These are phyloP conservation scores for Pygmarrhopalites habei DNA, from an alignment of 1,140 invertebrate species.

Conservation along the genomic window DNA sequence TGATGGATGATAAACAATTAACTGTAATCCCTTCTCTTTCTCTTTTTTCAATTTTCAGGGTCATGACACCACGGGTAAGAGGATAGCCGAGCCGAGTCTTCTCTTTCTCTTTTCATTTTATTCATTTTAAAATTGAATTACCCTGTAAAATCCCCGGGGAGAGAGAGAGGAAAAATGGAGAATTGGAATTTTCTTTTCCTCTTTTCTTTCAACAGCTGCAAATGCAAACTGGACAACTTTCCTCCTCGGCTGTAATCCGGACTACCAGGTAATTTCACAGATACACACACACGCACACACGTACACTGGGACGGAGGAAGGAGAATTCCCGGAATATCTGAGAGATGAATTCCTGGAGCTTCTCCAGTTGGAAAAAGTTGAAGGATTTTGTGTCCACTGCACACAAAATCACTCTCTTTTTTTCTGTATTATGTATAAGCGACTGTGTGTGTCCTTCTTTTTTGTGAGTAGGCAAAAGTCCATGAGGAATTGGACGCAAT, in stretches of 20 bases:
- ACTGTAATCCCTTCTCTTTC: too few species aligned
- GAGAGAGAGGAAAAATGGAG: too few species aligned
- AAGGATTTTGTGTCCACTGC: too few species aligned
- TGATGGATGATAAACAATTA: too few species aligned
- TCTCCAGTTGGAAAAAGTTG: slow-evolving; percentile 68
- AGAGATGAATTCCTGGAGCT: too few species aligned
- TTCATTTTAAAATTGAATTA: too few species aligned
- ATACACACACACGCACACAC: too few species aligned
- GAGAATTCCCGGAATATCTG: slow-evolving; percentile 57
- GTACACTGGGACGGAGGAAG: background rate
- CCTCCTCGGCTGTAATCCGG: slow-evolving; percentile 68
- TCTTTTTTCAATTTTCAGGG: slow-evolving; percentile 50
- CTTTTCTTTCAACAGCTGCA: slow-evolving; percentile 49
- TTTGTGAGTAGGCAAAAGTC: slow-evolving; percentile 33
- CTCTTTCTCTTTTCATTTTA: too few species aligned
- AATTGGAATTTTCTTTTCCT: too few species aligned
- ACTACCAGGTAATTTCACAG: slow-evolving; percentile 66
- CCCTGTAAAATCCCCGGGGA: too few species aligned
- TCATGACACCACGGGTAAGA: slow-evolving; percentile 70
- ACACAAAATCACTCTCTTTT: slow-evolving; percentile 48
- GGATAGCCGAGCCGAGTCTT: too few species aligned
- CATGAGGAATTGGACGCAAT: slow-evolving; percentile 42
- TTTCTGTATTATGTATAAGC: background rate
- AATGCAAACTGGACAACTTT: slow-evolving; percentile 79
- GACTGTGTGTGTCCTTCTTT: background rate